Percentiles rank a stretch among this genome's conserved stretches.
Conservation (phyloP, 2,113 vertebrate species). For the Eonycteris spelaea region DNA sequence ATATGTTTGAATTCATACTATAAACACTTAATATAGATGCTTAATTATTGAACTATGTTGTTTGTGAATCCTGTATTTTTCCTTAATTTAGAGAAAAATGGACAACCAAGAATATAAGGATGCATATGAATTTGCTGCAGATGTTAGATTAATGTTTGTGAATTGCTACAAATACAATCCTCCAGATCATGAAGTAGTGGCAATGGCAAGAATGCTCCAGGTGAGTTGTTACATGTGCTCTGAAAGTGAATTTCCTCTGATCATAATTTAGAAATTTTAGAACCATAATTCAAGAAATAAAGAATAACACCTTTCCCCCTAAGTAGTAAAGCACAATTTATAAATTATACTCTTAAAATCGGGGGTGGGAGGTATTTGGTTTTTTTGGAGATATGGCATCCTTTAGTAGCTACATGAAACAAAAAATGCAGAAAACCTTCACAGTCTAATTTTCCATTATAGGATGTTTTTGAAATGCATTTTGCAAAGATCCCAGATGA, state of each 20-base stretch:
- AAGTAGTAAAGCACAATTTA: not conserved
- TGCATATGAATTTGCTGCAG: slow-evolving; percentile 90
- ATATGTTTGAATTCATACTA: not conserved
- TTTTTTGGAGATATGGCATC: not conserved
- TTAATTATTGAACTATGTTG: slow-evolving; percentile 1
- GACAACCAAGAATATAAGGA: slow-evolving; percentile 87
- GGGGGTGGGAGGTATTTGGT: not conserved
- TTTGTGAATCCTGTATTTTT: slow-evolving; percentile 42
- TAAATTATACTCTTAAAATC: slow-evolving; percentile 1
- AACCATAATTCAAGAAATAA: not conserved
- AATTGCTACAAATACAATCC: slow-evolving; percentile 91
- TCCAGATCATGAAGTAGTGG: slow-evolving; percentile 88
- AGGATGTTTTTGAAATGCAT: slow-evolving; percentile 94
- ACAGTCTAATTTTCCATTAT: slow-evolving; percentile 47
- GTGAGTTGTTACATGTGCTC: slow-evolving; percentile 74
- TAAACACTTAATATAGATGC: not conserved
- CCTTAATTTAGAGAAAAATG: slow-evolving; percentile 88
- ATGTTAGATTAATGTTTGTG: slow-evolving; percentile 94
- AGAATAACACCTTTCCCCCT: not conserved
- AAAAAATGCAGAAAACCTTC: slow-evolving; percentile 7
- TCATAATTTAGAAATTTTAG: not conserved
- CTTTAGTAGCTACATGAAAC: not conserved
- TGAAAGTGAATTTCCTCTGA: not conserved
- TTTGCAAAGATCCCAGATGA: slow-evolving; percentile 90
- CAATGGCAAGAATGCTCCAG: slow-evolving; percentile 93